Conservation (phyloP, 2,797 vertebrate genomes). For the Rhabdophis nuchalis region DNA sequence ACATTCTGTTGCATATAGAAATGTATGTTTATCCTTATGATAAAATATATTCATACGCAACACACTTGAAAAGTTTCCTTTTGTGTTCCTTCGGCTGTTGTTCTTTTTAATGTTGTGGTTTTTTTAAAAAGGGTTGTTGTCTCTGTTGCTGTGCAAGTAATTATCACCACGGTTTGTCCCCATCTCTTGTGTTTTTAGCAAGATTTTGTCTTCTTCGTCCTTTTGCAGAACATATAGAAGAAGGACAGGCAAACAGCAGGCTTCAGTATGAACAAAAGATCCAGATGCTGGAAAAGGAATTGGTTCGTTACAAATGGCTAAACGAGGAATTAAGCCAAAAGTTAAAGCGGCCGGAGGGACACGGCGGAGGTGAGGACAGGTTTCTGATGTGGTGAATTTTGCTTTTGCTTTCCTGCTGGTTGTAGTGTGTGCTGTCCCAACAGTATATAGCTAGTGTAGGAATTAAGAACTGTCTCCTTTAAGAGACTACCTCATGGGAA, state of each 20-base stretch:
- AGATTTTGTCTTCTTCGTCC: not conserved
- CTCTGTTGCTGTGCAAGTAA: not conserved
- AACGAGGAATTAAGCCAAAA: slow-evolving; percentile 87
- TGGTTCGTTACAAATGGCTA: slow-evolving; percentile 78
- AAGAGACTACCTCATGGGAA: too few relatives aligned
- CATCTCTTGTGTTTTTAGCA: not conserved
- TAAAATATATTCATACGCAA: not conserved
- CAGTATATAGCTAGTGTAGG: too few relatives aligned
- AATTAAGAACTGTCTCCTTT: too few relatives aligned
- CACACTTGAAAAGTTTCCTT: not conserved
- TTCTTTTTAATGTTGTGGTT: not conserved
- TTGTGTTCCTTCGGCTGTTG: not conserved
- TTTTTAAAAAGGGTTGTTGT: not conserved
- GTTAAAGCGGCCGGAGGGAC: slow-evolving; percentile 66
- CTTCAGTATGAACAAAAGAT: slow-evolving; percentile 89
- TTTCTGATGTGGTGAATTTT: not conserved
- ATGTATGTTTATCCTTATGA: not conserved
- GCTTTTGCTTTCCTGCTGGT: not conserved
- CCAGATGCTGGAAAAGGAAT: slow-evolving; percentile 85
- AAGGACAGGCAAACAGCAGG: slow-evolving; percentile 85
- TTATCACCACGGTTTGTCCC: not conserved
- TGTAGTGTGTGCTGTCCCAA: too few relatives aligned
- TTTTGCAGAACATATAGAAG: slow-evolving; percentile 85
- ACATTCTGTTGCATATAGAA: not conserved
- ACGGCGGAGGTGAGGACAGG: slow-evolving; percentile 65